Evolutionary conservation across 2,888 invertebrate genomes (phyloP), one percentile per base, ranked within the genome.

Genomic region (Octonoba sinensis): DNA sequence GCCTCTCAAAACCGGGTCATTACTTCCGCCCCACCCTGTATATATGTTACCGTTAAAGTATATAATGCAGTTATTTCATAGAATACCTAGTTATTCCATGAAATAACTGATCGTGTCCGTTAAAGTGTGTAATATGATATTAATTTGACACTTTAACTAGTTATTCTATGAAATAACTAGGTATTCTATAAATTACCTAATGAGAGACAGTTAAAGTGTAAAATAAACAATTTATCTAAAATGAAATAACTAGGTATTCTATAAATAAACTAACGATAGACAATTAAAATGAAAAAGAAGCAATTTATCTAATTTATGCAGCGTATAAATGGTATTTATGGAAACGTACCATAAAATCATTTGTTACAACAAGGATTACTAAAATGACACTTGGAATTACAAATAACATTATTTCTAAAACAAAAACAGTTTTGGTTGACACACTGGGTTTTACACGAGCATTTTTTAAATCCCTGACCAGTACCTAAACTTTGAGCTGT

Each of bases 91-190:
- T 75, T 75, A 75, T 75, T 75, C 65, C 66, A 75, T 59, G 74
- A 66, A 75, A 75, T 75, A 75, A 75, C 74, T 75, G 66, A 75
- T 75, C 74, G 74, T 75, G 74, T 75, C 74, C 74, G 74, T 75
- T 75, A 75, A 75, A 75, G 67, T 75, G 66, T 66, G 75, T 75
- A 75, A 75, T 75, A 75, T 75, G 73, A 65, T 74, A 74, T 44
- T 74, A 66, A 74, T 65, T 65, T 74, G 56, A 74, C 65, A 74
- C 65, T 74, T 74, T 74, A 65, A 71, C 71, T 57, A 57, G 36
- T 36, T 36, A 36, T 36, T 36, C 36, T 36, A 36, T 36, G 36
- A 36, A 36, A 36, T 36, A 36, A 36, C 36, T 8, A 36, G 8
- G 8, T 36, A 36, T 36, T 36, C 36, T 36, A 36, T 3, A 36